Evolutionary conservation across 2,113 vertebrate species (phyloP).

Genomic region (Pionites leucogaster): DNA sequence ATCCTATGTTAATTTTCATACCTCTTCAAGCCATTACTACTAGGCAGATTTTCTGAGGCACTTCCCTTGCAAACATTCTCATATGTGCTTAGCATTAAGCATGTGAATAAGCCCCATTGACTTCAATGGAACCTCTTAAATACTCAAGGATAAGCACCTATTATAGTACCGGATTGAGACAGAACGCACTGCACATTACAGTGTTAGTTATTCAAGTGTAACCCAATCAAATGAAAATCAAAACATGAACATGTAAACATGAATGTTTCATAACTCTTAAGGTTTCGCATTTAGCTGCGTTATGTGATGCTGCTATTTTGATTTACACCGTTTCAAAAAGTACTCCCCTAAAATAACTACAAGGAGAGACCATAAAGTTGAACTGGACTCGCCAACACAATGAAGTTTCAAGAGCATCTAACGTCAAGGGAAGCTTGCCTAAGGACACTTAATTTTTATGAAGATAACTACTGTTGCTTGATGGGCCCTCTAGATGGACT

Average conservation of each 20-base stretch:
- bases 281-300: background rate
- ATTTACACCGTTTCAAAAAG: background rate
- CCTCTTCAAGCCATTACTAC: slow-evolving; percentile 9
- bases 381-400: background rate
- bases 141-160: background rate
- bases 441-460: background rate
- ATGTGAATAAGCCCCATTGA: background rate
- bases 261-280: background rate
- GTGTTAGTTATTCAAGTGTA: background rate
- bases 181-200: background rate
- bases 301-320: background rate
- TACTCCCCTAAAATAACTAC: background rate
- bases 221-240: background rate
- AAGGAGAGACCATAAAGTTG: background rate
- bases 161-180: background rate
- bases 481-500: background rate
- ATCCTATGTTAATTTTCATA: slow-evolving; percentile 56
- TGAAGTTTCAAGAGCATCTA: background rate
- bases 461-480: background rate
- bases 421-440: background rate
- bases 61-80: background rate
- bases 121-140: background rate
- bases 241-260: background rate
- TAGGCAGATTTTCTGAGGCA: background rate
- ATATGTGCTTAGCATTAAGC: background rate